Evolutionary conservation across 2,797 vertebrate species (phyloP), one percentile per base, ranked within the genome.

Genomic region (Circus cinereus): DNA sequence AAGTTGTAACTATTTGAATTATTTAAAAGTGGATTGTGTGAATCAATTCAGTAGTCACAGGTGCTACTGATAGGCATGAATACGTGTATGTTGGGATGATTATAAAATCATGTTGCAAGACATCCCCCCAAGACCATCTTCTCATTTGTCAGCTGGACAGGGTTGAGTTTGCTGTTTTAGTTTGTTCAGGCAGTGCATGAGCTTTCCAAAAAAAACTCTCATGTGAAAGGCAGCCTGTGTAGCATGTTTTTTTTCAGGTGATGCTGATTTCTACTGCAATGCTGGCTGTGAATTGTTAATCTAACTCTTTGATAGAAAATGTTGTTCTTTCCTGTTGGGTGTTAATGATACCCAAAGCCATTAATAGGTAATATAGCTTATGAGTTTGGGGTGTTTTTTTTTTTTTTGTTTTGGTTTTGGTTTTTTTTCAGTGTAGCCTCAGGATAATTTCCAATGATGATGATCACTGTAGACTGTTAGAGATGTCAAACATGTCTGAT

Each of bases 1-100:
- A 81, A 12, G 16, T 29, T 60, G 38, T 27, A 51, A 24, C n/a
- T 43, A 3, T 42, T 36, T 30, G 45, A n/a, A 36, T 59, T 56
- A 21, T 3, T 51, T 69, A 19, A 11, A 51, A 54, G 40, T 22
- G 13, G 38, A 36, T 38, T 48, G 50, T 5, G 16, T 23, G 9
- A 30, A 32, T 48, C 13, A 8, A 1, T 34, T 47, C 15, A 14
- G 27, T 26, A 34, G 51, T 38, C 24, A 12, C 11, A 43, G 40
- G 29, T 70, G 63, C 51, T 64, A 2, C 8, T 47, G 45, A 12
- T 6, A 8, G 75, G 20, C 17, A 14, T 14, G 14, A 43, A 14
- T 73, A 50, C 0, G 0, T 16, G 8, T 24, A 7, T 53, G 27
- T 16, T 54, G 24, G 32, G 20, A 9, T 45, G 29, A 12, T 15